Conservation (phyloP, 2,113 vertebrate species). For the Odontophorus gujanensis region DNA sequence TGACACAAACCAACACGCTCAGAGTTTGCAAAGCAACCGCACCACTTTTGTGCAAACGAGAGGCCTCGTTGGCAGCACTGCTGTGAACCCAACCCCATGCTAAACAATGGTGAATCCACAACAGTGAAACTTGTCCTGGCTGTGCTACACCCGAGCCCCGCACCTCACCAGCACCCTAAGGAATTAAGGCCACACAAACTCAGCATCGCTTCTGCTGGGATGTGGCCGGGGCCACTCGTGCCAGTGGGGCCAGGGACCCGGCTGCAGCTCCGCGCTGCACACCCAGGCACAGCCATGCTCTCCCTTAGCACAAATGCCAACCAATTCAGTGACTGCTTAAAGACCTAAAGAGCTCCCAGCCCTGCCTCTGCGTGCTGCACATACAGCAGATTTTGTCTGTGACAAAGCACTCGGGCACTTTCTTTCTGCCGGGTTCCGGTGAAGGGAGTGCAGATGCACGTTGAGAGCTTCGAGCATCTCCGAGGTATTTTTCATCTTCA, state of each 20-base stretch:
- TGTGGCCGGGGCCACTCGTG: neutral
- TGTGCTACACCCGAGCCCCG: neutral
- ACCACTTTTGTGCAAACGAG: neutral
- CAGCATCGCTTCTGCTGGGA: neutral
- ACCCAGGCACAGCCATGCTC: rapidly evolving
- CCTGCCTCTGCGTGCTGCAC: neutral
- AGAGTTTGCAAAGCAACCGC: neutral
- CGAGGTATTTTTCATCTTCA: neutral
- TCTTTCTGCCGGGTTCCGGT: neutral
- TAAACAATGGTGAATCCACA: neutral
- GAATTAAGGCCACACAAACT: neutral
- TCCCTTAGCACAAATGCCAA: neutral
- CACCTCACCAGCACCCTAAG: neutral
- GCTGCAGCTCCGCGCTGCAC: neutral
- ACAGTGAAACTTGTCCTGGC: neutral
- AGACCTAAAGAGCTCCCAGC: conserved; percentile 3
- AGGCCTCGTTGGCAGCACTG: neutral
- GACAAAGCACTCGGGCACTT: neutral
- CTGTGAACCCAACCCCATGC: neutral
- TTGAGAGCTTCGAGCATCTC: conserved; percentile 16
- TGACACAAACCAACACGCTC: neutral
- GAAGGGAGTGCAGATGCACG: conserved; percentile 1
- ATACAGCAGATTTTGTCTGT: neutral
- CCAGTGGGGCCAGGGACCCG: neutral
- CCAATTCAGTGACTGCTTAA: neutral